Evolutionary conservation across 2,113 vertebrate genomes (phyloP).

Genomic region (Silurus meridionalis): DNA sequence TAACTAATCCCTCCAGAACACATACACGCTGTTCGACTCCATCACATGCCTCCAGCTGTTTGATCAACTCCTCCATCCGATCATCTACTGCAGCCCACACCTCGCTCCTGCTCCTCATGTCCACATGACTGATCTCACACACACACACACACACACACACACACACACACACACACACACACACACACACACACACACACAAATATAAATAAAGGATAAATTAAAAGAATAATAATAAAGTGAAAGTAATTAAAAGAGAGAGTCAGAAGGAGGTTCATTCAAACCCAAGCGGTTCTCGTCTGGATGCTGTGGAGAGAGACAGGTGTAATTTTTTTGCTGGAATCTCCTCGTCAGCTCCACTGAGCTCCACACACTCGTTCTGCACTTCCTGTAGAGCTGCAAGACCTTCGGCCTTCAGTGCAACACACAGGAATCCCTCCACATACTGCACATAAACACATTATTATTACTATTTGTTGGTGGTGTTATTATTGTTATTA

Average conservation of each 20-base stretch:
- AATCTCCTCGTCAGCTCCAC: slow-evolving; percentile 65
- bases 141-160: slow-evolving; percentile 2
- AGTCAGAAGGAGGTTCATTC: neutral
- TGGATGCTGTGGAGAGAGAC: slow-evolving; percentile 62
- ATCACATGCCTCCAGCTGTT: slow-evolving; percentile 65
- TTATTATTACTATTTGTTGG: neutral
- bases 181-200: neutral
- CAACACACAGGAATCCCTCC: slow-evolving; percentile 81
- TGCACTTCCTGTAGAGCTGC: slow-evolving; percentile 65
- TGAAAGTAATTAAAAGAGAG: neutral
- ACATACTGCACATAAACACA: slow-evolving; percentile 74
- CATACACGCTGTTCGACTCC: slow-evolving; percentile 54
- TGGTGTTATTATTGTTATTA: neutral
- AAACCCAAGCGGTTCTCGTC: slow-evolving; percentile 48
- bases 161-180: neutral
- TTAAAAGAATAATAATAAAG: neutral
- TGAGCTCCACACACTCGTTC: slow-evolving; percentile 54
- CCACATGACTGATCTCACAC: slow-evolving; percentile 68
- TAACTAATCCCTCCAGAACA: slow-evolving; percentile 76
- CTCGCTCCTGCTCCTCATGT: slow-evolving; percentile 76
- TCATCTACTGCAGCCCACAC: slow-evolving; percentile 77
- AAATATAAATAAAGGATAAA: neutral
- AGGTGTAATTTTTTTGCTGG: slow-evolving; percentile 74
- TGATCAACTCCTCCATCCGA: slow-evolving; percentile 76
- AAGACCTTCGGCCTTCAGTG: slow-evolving; percentile 75